Evolutionary conservation across 2,888 invertebrate species (phyloP).

Genomic region (Tenthredo notha): DNA sequence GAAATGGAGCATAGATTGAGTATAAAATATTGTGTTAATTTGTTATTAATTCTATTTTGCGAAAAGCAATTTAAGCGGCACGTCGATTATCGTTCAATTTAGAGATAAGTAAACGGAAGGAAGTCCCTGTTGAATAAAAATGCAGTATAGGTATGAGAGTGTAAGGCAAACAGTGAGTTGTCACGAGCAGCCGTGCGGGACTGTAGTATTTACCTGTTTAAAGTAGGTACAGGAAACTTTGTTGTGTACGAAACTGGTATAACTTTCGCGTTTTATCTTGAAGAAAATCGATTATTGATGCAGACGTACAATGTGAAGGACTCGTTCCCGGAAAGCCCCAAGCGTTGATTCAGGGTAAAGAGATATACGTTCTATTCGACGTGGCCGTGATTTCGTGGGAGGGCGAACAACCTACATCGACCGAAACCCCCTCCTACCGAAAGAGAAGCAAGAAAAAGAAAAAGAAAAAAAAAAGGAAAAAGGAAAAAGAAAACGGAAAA

Average conservation of each 20-base stretch:
- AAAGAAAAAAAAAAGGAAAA: not conserved
- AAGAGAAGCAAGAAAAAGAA: not conserved
- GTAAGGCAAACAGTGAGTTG: not conserved
- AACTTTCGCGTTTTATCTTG: slow-evolving; percentile 18
- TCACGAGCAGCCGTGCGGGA: slow-evolving; percentile 24
- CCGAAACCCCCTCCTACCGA: slow-evolving; percentile 8
- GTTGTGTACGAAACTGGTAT: not conserved
- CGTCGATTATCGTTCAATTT: not conserved
- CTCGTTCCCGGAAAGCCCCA: slow-evolving; percentile 14
- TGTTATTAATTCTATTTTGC: not conserved
- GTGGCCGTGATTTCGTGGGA: slow-evolving; percentile 24
- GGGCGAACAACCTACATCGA: slow-evolving; percentile 17
- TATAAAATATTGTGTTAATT: not conserved
- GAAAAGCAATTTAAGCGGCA: not conserved
- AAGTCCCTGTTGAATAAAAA: slow-evolving; percentile 17
- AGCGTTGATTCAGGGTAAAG: slow-evolving; percentile 6
- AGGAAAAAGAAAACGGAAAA: not conserved
- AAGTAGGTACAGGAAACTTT: not conserved
- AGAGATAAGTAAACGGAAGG: not conserved
- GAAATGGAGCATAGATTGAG: not conserved
- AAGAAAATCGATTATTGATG: slow-evolving; percentile 20
- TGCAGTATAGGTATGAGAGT: not conserved
- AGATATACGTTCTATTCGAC: slow-evolving; percentile 23
- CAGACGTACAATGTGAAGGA: slow-evolving; percentile 24
- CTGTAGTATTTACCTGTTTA: not conserved